Evolutionary conservation across 2,888 invertebrate species (phyloP), one percentile per base, ranked within the genome.

Genomic region (Epsilonema sp.): DNA sequence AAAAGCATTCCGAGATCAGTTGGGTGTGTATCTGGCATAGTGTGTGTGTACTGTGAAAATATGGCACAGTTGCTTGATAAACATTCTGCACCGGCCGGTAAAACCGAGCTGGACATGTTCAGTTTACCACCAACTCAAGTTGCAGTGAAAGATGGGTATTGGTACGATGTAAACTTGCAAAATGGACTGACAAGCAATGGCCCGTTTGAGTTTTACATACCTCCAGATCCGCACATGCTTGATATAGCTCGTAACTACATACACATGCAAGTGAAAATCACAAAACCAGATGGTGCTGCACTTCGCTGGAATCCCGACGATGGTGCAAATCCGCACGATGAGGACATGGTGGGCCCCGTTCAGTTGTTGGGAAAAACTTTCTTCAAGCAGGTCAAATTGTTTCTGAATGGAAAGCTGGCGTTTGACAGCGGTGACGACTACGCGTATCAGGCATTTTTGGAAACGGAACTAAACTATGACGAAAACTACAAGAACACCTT

Each of bases 121-220:
- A 20, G 37, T n/a, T 37, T 42, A 19, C 46, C 41, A 11, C 46
- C 46, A 3, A 46, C 46, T 26, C 46, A 40, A 46, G 41, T 40
- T 2, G 40, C 20, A 2, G 8, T 46, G 3, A 25, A 41, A 24
- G 3, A 23, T 21, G 21, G 37, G 13, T 47, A 42, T 47, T 47
- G 47, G 47, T 19, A 42, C 16, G 25, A 21, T 26, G n/a, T 26
- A 2, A 37, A 42, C 8, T 21, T 22, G 8, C n/a, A 24, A 5
- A 42, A 42, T 21, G 31, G 16, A 3, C 3, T 31, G 3, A 47
- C 47, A 2, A 31, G 26, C 20, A 26, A 42, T n/a, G 47, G 47
- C 2, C 42, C 47, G 11, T 47, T 37, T 36, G 37, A 47, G 23
- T 47, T 47, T 42, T n/a, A 21, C 8, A 21, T 47, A 16, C 42